A percentile compares a stretch with the other conserved stretches of the same genome.
Evolutionary conservation across 2,797 vertebrate genomes (phyloP).

Genomic region (Phrynocephalus guinanensis): DNA sequence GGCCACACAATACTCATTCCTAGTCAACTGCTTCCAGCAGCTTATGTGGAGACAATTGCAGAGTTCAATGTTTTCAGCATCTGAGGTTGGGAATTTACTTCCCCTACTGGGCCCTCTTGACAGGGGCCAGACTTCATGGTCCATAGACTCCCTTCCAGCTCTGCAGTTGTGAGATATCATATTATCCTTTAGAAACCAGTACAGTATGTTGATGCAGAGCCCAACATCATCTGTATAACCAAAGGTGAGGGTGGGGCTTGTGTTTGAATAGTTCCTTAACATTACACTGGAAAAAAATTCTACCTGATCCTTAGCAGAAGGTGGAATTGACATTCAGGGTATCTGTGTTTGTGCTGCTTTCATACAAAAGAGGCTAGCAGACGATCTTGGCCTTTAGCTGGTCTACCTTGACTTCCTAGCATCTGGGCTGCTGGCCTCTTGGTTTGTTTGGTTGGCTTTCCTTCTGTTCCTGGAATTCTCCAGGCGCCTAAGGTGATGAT

Average conservation of each 20-base stretch:
- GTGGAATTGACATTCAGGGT: not conserved
- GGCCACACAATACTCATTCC: too few relatives aligned
- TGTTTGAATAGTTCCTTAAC: not conserved
- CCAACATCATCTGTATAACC: not conserved
- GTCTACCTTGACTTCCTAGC: not conserved
- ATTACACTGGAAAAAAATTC: not conserved
- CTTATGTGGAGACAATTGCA: too few relatives aligned
- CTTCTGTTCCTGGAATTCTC: not conserved
- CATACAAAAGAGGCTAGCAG: not conserved
- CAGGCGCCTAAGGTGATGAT: not conserved
- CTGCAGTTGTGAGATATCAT: too few relatives aligned
- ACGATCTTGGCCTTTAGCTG: not conserved
- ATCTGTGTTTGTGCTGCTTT: not conserved
- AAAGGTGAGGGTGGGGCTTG: not conserved
- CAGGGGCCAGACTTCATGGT: too few relatives aligned
- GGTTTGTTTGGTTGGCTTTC: not conserved
- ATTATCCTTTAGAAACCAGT: too few relatives aligned
- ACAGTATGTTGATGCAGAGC: not conserved
- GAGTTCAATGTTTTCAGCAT: too few relatives aligned
- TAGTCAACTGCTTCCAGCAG: too few relatives aligned
- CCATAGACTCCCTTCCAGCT: too few relatives aligned
- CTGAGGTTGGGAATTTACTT: too few relatives aligned
- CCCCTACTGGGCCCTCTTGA: too few relatives aligned
- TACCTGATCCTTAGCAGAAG: not conserved
- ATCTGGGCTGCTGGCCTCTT: conserved; percentile 19